Evolutionary conservation across 2,113 vertebrate species (phyloP).

Genomic region (Gila orcuttii): DNA sequence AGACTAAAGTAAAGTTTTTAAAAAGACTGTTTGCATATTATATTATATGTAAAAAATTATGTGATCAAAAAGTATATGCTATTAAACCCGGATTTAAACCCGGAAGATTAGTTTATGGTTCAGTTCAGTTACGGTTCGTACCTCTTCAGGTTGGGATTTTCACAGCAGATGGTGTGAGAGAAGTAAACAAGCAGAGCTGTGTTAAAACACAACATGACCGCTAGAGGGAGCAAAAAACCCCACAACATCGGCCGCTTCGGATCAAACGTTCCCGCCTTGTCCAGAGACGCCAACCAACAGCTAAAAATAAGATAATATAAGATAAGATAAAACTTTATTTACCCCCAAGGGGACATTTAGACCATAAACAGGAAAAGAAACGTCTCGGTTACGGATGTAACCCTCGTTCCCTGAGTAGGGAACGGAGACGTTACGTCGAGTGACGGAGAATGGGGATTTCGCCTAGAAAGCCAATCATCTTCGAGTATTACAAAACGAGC

Average conservation of each 20-base stretch:
- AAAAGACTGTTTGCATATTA: background rate
- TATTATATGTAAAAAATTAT: background rate
- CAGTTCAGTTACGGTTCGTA: background rate
- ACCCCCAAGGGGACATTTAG: too few relatives aligned
- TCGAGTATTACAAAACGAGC: too few relatives aligned
- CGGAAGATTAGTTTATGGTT: background rate
- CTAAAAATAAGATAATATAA: constrained; percentile 46
- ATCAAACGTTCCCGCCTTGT: constrained; percentile 51
- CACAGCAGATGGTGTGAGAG: constrained; percentile 62
- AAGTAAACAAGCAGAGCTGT: constrained; percentile 63
- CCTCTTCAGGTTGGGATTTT: constrained; percentile 46
- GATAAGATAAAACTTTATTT: too few relatives aligned
- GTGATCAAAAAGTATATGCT: too few relatives aligned
- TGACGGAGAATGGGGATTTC: too few relatives aligned
- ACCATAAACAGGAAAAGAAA: too few relatives aligned
- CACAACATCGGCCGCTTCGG: constrained; percentile 65
- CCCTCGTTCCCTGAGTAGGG: too few relatives aligned
- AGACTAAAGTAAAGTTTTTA: background rate
- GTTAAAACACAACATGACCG: constrained; percentile 69
- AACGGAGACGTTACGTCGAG: too few relatives aligned
- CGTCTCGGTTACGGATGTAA: too few relatives aligned
- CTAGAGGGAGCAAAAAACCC: constrained; percentile 69
- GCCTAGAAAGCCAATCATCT: too few relatives aligned
- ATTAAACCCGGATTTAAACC: too few relatives aligned
- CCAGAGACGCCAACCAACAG: constrained; percentile 69